Percentiles rank a stretch among this genome's conserved stretches.
phyloP scores from a whole-genome alignment of 2,888 invertebrate genomes.

The Pyrgus malvae region DNA sequence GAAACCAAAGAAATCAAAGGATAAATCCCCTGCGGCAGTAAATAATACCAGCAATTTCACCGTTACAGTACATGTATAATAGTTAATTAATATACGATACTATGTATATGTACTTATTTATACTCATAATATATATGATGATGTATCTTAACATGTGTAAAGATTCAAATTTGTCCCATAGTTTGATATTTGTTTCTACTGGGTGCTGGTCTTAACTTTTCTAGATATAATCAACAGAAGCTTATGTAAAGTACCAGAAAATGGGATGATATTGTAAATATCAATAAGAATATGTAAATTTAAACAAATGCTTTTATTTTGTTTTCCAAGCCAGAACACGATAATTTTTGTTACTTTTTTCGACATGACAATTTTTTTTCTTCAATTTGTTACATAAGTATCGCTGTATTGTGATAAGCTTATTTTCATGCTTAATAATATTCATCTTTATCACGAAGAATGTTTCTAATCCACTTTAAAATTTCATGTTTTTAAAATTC shows the following conservation, averaged over 20 bases:
- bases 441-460: background rate
- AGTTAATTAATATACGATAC: too few relatives aligned
- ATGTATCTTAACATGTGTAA: too few relatives aligned
- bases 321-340: background rate
- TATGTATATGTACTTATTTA: background rate
- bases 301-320: background rate
- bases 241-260: slow-evolving; percentile 33
- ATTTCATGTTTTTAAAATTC: slow-evolving; percentile 4
- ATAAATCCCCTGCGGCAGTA: background rate
- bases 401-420: too few relatives aligned
- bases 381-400: too few relatives aligned
- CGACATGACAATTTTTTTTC: too few relatives aligned
- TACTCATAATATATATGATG: too few relatives aligned
- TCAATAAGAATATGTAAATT: slow-evolving; percentile 52
- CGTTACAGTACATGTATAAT: background rate
- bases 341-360: slow-evolving; percentile 2
- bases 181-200: background rate
- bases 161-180: too few relatives aligned
- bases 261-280: slow-evolving; percentile 55
- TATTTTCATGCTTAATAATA: too few relatives aligned
- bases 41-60: background rate
- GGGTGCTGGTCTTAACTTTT: slow-evolving; percentile 36
- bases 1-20: slow-evolving; percentile 15
- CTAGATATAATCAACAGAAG: slow-evolving; percentile 5
- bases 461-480: background rate